These are phyloP conservation scores for Orbicella faveolata DNA, from an alignment of 64 coral and sea anemone genomes.

Conservation along the genomic window DNA sequence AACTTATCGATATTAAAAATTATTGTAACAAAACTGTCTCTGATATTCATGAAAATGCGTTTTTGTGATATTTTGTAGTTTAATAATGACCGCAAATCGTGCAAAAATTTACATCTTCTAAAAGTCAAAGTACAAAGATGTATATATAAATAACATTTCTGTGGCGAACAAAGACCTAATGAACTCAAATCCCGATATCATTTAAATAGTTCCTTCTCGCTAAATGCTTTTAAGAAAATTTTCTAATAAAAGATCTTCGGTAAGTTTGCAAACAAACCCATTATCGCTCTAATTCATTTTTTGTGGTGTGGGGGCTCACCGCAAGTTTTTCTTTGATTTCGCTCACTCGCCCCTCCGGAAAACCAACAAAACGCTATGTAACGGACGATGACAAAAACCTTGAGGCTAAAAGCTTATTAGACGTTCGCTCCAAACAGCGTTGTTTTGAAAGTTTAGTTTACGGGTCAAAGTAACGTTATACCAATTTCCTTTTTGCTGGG, in stretches of 20 bases:
- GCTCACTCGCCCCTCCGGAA: background rate
- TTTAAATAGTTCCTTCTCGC: background rate
- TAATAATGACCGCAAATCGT: background rate
- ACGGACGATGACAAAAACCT: background rate
- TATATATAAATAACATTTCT: background rate
- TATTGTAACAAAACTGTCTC: background rate
- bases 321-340: background rate
- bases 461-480: background rate
- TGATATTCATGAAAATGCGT: background rate
- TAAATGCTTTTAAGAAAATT: background rate
- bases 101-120: background rate
- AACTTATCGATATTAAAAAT: background rate
- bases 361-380: background rate
- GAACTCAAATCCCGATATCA: background rate
- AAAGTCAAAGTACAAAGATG: background rate
- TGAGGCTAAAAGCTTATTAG: background rate
- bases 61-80: background rate
- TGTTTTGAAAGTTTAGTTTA: constrained; percentile 14
- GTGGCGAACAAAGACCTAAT: background rate
- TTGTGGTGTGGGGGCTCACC: background rate
- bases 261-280: constrained; percentile 25
- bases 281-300: background rate
- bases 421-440: background rate
- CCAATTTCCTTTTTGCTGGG: background rate
- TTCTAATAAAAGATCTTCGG: constrained; percentile 3